Percentiles rank a stretch among this genome's conserved stretches.
Evolutionary conservation across 2,113 vertebrate species (phyloP).

Genomic region (Synodontis membranacea): DNA sequence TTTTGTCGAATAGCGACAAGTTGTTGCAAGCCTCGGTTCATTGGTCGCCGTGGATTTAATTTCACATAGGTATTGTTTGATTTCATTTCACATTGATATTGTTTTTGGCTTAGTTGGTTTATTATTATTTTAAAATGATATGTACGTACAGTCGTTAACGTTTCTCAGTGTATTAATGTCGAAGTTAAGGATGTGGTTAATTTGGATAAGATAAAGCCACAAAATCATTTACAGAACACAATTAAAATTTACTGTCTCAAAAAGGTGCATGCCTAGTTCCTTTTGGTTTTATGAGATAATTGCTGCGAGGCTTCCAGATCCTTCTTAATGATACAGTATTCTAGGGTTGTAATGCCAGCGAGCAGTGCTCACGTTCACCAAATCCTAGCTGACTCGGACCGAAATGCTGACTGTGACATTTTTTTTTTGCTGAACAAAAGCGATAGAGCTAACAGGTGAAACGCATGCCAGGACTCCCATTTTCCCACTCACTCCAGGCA

Average conservation of each 20-base stretch:
- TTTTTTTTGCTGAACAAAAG: constrained; percentile 68
- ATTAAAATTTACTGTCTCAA: not conserved
- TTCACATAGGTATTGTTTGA: not conserved
- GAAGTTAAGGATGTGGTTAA: not conserved
- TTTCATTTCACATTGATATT: no score
- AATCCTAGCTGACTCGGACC: constrained; percentile 33
- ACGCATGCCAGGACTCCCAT: not conserved
- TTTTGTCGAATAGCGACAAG: not conserved
- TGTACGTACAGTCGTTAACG: not conserved
- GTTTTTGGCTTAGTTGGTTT: not conserved
- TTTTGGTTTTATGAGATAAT: not conserved
- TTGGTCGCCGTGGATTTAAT: not conserved
- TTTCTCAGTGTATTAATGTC: not conserved
- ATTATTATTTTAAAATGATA: not conserved
- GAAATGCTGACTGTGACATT: constrained; percentile 68
- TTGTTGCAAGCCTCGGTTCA: not conserved
- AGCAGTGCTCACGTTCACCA: constrained; percentile 53
- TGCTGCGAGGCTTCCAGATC: not conserved
- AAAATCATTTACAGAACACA: not conserved
- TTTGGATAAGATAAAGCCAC: not conserved
- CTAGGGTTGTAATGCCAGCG: not conserved
- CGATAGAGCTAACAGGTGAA: constrained; percentile 56
- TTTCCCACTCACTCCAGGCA: constrained; percentile 5
- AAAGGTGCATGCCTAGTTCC: not conserved
- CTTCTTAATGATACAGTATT: not conserved